phyloP scores from a whole-genome alignment of 2,113 vertebrate species.

The Epinephelus cyanopodus region DNA sequence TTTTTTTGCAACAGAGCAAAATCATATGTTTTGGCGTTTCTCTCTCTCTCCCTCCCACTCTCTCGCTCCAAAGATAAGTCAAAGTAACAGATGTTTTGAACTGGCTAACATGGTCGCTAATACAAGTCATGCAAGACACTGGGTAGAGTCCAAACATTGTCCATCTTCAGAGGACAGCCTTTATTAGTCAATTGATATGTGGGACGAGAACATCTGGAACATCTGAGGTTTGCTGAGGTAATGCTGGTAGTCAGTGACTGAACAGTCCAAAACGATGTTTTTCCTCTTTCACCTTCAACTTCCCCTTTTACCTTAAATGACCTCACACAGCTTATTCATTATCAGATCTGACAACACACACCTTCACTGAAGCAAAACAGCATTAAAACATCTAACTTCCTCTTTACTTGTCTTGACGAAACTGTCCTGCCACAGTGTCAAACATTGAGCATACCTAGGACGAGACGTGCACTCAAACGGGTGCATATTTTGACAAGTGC shows the following conservation, averaged over 20 bases:
- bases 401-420: background rate
- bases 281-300: constrained; percentile 40
- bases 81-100: constrained; percentile 72
- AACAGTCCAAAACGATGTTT: constrained; percentile 33
- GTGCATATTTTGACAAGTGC: constrained; percentile 28
- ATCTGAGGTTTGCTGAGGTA: constrained; percentile 64
- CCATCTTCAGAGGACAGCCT: constrained; percentile 63
- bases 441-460: background rate
- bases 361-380: background rate
- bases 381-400: background rate
- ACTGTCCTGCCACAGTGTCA: background rate
- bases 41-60: constrained; percentile 20
- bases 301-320: constrained; percentile 50
- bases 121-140: constrained; percentile 70
- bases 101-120: constrained; percentile 70
- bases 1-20: constrained; percentile 68
- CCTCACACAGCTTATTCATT: constrained; percentile 17
- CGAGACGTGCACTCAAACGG: background rate
- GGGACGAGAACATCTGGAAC: constrained; percentile 74
- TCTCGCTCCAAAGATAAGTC: constrained; percentile 66
- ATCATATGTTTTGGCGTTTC: constrained; percentile 74
- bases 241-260: constrained; percentile 57
- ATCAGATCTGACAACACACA: background rate
- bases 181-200: constrained; percentile 57
- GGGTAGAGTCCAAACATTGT: constrained; percentile 66